These are phyloP conservation scores for Lasioglossum zephyrum DNA, from an alignment of 2,888 invertebrate species.

Conservation along the genomic window DNA sequence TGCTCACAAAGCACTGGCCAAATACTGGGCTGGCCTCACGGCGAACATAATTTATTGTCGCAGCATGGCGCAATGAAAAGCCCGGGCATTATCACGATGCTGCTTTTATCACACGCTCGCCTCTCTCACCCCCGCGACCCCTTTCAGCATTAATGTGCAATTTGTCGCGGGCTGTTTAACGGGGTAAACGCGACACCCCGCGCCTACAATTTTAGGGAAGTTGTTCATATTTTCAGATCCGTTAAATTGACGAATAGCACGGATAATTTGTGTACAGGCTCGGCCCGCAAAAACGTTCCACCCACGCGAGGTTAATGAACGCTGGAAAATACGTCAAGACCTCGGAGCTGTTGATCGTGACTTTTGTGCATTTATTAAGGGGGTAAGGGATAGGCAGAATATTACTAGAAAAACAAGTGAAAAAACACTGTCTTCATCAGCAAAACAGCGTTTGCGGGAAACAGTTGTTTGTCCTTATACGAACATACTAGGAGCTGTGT, in stretches of 20 bases:
- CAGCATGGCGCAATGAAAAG: constrained; percentile 53
- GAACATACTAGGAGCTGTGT: no score
- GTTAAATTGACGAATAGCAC: neutral
- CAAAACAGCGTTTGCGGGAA: no score
- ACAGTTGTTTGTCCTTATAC: no score
- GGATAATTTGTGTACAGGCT: neutral
- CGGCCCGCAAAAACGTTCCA: neutral
- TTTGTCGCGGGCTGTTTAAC: constrained; percentile 50
- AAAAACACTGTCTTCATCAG: no score
- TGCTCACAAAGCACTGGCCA: constrained; percentile 53
- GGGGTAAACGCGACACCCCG: constrained; percentile 15
- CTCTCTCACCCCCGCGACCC: neutral
- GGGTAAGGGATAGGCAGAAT: no score
- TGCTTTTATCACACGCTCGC: constrained; percentile 43
- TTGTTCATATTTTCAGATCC: constrained; percentile 27
- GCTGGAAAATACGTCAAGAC: neutral
- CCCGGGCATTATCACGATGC: constrained; percentile 55
- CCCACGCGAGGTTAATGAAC: neutral
- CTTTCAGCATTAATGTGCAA: constrained; percentile 46
- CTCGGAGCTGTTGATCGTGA: no score
- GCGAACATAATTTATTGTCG: constrained; percentile 59
- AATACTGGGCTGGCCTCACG: constrained; percentile 49
- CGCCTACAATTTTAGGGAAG: constrained; percentile 25
- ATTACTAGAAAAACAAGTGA: no score
- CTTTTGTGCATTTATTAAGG: no score